Base-by-base conservation (phyloP, 2,888 invertebrate genomes). In the Nomada ruficornis region DNA sequence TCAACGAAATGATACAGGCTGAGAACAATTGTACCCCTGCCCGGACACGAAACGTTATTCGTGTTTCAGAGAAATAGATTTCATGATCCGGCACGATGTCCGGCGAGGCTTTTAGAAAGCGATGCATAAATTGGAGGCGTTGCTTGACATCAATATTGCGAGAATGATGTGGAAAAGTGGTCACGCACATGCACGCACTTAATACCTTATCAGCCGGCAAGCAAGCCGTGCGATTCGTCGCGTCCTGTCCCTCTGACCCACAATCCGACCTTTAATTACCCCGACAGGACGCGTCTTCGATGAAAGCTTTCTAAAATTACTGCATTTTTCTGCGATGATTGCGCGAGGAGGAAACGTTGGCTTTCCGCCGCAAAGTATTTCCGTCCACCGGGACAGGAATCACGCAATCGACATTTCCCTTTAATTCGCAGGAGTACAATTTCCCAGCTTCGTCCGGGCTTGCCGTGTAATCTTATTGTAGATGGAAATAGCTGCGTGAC, bases 181-280 rank as follows among this genome's bases (percentile, higher is more conserved):
- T 23, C 47, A 47, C 26, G 64, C 64, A n/a, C n/a, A n/a, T 5
- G 23, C 42, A 72, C 44, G 70, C 54, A 15, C 50, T 50, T 15
- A 44, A 72, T 42, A 55, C 63, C 64, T 84, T 82, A 78, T 84
- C 84, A 29, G 11, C 18, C 60, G 54, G 60, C 72, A 55, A 23
- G 42, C 3, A 29, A 29, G 55, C 36, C 44, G 55, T 69, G 74
- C 59, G 23, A 10, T 20, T 9, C 55, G n/a, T 18, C 63, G 64
- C 62, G 60, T 78, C 67, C 64, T 60, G 69, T 70, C 52, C 60
- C 42, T 73, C 0, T 62, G 70, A 80, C 76, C 75, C 54, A 80
- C 71, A 64, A 54, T 63, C 44, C 74, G 54, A 70, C 23, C 72
- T 75, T 69, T 54, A 71, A 72, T 80, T 75, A 47, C 44, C 23